Percentiles rank a stretch among this genome's conserved stretches.
Conservation (phyloP, 1,140 invertebrate species). For the Physella acuta region DNA sequence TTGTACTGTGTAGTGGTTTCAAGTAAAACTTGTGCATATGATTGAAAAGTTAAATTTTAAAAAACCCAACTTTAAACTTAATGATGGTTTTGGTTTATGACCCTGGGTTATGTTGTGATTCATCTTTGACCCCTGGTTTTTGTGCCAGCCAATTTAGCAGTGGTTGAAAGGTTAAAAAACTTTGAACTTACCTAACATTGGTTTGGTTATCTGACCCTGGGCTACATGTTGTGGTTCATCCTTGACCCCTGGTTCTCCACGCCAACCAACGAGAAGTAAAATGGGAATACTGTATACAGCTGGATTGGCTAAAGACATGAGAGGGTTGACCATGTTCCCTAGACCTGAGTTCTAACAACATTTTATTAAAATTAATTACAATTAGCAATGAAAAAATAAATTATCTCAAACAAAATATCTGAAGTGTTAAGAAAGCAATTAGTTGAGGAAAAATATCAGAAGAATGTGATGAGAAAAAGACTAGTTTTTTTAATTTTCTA, state of each 20-base stretch:
- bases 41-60: too few species aligned
- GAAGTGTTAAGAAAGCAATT: too few species aligned
- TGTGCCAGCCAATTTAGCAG: slow-evolving; percentile 62
- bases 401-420: too few species aligned
- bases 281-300: slow-evolving; percentile 62
- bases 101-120: slow-evolving; percentile 63
- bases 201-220: slow-evolving; percentile 61
- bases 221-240: slow-evolving; percentile 63
- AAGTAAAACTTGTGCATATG: too few species aligned
- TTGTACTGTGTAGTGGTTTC: too few species aligned
- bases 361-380: too few species aligned
- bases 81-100: slow-evolving; percentile 52
- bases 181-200: slow-evolving; percentile 57
- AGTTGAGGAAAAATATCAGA: too few species aligned
- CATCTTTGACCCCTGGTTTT: slow-evolving; percentile 63
- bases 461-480: too few species aligned
- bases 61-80: neutral
- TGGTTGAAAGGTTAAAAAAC: too few species aligned
- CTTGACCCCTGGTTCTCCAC: slow-evolving; percentile 62
- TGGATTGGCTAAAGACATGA: slow-evolving; percentile 59
- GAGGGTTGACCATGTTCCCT: slow-evolving; percentile 62
- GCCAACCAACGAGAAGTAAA: slow-evolving; percentile 62
- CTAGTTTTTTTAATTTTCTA: too few species aligned
- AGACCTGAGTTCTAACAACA: slow-evolving; percentile 58
- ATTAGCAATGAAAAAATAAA: too few species aligned